Percentiles rank a stretch among this genome's conserved stretches.
Conservation (phyloP, 2,113 vertebrate species). For the Dicrurus megarhynchus region DNA sequence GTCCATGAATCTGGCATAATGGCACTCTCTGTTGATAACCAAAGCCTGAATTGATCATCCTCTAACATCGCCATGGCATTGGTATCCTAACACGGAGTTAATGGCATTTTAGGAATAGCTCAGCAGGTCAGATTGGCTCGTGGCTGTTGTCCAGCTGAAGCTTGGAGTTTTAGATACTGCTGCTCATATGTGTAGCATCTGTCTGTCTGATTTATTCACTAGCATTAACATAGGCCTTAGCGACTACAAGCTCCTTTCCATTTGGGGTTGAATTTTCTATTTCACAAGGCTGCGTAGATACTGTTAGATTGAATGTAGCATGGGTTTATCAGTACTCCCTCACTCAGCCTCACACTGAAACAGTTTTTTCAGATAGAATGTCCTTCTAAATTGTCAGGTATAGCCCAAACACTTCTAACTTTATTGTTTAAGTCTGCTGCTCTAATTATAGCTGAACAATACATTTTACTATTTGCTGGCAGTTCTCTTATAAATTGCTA, state of each 20-base stretch:
- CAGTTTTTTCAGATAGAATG: background rate
- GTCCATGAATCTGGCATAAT: background rate
- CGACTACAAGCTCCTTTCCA: background rate
- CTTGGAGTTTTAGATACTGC: background rate
- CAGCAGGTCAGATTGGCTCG: background rate
- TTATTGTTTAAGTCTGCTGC: background rate
- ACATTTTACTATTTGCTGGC: background rate
- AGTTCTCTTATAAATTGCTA: background rate
- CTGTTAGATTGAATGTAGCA: background rate
- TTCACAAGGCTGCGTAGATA: background rate
- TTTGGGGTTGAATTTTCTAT: background rate
- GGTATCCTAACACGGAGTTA: background rate
- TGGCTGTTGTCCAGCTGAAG: background rate
- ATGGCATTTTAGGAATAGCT: background rate
- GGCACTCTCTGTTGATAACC: background rate
- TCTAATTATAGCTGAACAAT: background rate
- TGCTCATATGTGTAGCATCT: background rate
- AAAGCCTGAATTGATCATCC: background rate
- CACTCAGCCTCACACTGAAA: background rate
- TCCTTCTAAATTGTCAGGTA: background rate
- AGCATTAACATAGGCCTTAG: background rate
- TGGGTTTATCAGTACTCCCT: background rate
- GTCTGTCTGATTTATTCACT: background rate
- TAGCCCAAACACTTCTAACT: background rate
- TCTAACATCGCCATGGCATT: rapidly evolving